phyloP scores from a whole-genome alignment of 2,113 vertebrate species.

The Turnix velox region DNA sequence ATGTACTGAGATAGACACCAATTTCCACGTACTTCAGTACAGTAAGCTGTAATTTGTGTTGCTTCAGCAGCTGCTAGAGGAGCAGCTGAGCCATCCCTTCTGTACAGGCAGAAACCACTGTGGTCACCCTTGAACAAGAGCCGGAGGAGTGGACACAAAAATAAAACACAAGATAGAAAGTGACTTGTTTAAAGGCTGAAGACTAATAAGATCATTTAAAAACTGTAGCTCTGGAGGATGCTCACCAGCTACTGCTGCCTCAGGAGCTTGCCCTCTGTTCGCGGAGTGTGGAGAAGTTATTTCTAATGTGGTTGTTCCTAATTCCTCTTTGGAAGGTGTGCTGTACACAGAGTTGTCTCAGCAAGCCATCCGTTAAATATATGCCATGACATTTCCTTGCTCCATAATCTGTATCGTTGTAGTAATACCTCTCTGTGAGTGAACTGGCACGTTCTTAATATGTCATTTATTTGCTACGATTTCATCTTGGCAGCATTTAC shows the following conservation, averaged over 20 bases:
- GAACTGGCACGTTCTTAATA: not conserved
- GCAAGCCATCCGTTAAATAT: not conserved
- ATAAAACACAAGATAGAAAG: not conserved
- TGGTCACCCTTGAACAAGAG: not conserved
- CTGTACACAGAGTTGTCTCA: not conserved
- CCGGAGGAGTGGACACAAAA: rapidly evolving
- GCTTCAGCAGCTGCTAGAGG: constrained; percentile 46
- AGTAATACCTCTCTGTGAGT: not conserved
- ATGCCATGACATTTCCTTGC: not conserved
- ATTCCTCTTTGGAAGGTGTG: not conserved
- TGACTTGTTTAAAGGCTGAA: not conserved
- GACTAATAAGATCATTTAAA: not conserved
- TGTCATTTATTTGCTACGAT: not conserved
- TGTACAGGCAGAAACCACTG: not conserved
- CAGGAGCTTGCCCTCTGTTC: not conserved
- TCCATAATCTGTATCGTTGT: not conserved
- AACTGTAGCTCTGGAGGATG: not conserved
- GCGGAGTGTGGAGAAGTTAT: not conserved
- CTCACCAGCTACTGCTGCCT: not conserved
- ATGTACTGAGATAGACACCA: not conserved
- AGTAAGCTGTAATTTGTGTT: constrained; percentile 30
- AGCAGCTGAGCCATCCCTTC: constrained; percentile 60
- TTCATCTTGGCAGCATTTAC: not conserved
- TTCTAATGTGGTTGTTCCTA: not conserved
- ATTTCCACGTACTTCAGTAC: constrained; percentile 46